These are phyloP conservation scores for Lordiphosa fenestrarum DNA, from an alignment of 2,888 invertebrate species.

Conservation along the genomic window DNA sequence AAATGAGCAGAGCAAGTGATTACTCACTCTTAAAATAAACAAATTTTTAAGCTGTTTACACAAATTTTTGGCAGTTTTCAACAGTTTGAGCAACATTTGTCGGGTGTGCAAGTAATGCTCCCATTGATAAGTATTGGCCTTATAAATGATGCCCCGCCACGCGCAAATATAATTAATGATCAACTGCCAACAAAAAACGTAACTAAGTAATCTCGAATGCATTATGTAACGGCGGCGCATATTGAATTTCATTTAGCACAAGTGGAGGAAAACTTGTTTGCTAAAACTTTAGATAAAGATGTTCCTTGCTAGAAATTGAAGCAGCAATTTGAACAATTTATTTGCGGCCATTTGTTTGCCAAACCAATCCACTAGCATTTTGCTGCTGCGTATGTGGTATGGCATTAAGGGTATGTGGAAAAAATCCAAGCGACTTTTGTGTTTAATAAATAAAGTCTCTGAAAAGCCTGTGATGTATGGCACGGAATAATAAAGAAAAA, in stretches of 20 bases:
- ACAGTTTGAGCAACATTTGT: too few relatives aligned
- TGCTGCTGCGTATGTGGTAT: too few relatives aligned
- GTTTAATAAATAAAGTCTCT: too few relatives aligned
- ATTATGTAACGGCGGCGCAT: slow-evolving; percentile 28
- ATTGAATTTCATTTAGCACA: slow-evolving; percentile 51
- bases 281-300: slow-evolving; percentile 16
- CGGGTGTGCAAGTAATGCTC: too few relatives aligned
- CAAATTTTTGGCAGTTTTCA: too few relatives aligned
- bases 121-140: slow-evolving; percentile 6
- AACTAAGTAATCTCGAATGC: slow-evolving; percentile 52
- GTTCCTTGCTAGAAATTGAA: neutral
- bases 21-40: too few relatives aligned
- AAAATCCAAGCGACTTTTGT: too few relatives aligned
- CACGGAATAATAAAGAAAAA: neutral
- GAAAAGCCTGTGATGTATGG: too few relatives aligned
- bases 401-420: too few relatives aligned
- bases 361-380: neutral
- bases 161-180: slow-evolving; percentile 69
- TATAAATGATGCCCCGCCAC: slow-evolving; percentile 35
- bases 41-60: too few relatives aligned
- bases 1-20: too few relatives aligned
- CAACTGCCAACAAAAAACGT: slow-evolving; percentile 52
- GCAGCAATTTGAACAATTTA: slow-evolving; percentile 12
- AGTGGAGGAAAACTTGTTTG: neutral
- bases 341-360: slow-evolving; percentile 25